Conservation (phyloP, 1,140 invertebrate genomes). For the Atta texana region DNA sequence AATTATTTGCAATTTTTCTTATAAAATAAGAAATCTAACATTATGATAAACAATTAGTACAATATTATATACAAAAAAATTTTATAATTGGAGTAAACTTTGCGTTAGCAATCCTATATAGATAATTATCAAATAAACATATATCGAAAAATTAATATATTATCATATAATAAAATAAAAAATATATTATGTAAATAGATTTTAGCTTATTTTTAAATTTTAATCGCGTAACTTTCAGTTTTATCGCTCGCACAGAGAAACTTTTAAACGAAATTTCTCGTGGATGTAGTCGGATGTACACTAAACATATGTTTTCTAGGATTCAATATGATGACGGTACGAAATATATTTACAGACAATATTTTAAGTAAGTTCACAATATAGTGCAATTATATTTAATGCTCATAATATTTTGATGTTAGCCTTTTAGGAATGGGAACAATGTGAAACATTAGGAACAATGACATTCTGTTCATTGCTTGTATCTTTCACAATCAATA, state of each 20-base stretch:
- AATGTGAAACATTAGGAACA: constrained; percentile 68
- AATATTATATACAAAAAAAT: background rate
- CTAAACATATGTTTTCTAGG: constrained; percentile 81
- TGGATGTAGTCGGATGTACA: constrained; percentile 80
- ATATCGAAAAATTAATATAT: background rate
- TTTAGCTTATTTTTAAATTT: background rate
- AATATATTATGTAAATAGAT: background rate
- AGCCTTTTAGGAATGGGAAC: constrained; percentile 78
- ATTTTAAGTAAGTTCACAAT: background rate
- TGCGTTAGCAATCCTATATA: background rate
- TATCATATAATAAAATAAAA: background rate
- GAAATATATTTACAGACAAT: background rate
- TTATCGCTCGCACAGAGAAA: constrained; percentile 74
- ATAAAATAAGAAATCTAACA: background rate
- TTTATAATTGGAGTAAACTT: background rate
- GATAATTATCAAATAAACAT: background rate
- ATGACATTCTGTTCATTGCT: constrained; percentile 72
- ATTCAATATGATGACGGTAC: constrained; percentile 80
- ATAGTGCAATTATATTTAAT: background rate
- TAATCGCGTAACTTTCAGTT: constrained; percentile 67
- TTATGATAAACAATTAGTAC: background rate
- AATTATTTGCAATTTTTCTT: background rate
- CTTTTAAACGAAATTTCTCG: constrained; percentile 79
- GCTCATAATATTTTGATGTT: constrained; percentile 29
- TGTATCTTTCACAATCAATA: constrained; percentile 76